Conservation (phyloP, 1,140 invertebrate genomes). For the Musca vetustissima region DNA sequence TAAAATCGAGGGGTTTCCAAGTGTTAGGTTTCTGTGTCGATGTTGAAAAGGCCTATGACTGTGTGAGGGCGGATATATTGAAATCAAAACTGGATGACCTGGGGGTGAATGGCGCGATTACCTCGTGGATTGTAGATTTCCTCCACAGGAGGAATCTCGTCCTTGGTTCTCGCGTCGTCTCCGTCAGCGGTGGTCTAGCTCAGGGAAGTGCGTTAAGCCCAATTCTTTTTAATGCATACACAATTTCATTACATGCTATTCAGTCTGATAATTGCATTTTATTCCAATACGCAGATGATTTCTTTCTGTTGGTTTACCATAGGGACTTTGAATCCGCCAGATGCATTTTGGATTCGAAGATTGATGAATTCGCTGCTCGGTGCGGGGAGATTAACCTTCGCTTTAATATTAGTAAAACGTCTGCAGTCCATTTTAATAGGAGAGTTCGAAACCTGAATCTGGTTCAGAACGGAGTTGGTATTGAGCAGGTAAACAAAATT, state of each 20-base stretch:
- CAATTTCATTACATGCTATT: neutral
- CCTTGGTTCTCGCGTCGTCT: neutral
- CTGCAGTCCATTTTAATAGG: no score
- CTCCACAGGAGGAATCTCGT: neutral
- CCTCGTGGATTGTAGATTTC: neutral
- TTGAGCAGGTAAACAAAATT: no score
- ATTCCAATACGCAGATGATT: slow-evolving; percentile 22
- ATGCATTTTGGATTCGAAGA: no score
- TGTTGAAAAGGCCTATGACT: slow-evolving; percentile 13
- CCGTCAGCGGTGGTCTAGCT: neutral
- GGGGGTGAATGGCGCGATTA: neutral
- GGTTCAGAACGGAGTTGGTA: no score
- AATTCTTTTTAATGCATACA: slow-evolving; percentile 17
- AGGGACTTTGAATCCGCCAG: no score
- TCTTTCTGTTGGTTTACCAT: slow-evolving; percentile 2
- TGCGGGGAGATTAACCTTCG: no score
- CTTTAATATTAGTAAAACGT: no score
- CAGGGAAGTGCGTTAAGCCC: slow-evolving; percentile 6
- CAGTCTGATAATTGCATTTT: neutral
- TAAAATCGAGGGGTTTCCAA: neutral
- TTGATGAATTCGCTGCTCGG: no score
- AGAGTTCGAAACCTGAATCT: no score
- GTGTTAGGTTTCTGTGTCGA: neutral
- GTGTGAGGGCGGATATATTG: neutral
- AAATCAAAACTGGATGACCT: neutral